These are phyloP conservation scores for Agrypnus murinus DNA, from an alignment of 2,888 invertebrate species.

Conservation along the genomic window DNA sequence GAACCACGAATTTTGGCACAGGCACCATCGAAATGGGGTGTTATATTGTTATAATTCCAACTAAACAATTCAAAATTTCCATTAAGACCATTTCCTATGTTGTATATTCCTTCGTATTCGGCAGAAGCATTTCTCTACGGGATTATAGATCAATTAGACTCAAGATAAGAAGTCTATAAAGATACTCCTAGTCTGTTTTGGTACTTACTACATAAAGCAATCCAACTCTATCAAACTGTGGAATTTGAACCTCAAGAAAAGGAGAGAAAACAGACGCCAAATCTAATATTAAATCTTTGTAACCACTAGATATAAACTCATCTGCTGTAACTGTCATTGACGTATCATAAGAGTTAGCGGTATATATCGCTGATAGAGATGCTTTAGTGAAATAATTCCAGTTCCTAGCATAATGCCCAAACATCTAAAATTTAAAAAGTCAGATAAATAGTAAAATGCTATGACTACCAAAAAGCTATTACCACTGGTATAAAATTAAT, in stretches of 20 bases:
- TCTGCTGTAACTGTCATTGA: no score
- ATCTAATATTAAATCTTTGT: no score
- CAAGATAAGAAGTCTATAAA: background rate
- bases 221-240: constrained; percentile 85
- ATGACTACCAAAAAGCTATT: no score
- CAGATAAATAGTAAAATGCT: no score
- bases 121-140: constrained; percentile 85
- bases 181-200: background rate
- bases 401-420: no score
- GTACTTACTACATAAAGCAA: constrained; percentile 83
- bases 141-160: background rate
- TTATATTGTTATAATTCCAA: constrained; percentile 81
- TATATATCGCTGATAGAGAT: no score
- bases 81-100: constrained; percentile 82
- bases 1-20: constrained; percentile 81
- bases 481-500: constrained; percentile 88
- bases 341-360: no score
- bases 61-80: constrained; percentile 81
- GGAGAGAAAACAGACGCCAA: no score
- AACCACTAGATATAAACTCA: no score
- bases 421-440: no score
- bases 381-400: no score
- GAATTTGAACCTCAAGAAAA: no score
- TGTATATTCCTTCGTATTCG: constrained; percentile 83
- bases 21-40: constrained; percentile 72